A percentile compares a stretch with the other conserved stretches of the same genome.
Conservation (phyloP, 2,113 vertebrate genomes). For the Oxyruncus cristatus region DNA sequence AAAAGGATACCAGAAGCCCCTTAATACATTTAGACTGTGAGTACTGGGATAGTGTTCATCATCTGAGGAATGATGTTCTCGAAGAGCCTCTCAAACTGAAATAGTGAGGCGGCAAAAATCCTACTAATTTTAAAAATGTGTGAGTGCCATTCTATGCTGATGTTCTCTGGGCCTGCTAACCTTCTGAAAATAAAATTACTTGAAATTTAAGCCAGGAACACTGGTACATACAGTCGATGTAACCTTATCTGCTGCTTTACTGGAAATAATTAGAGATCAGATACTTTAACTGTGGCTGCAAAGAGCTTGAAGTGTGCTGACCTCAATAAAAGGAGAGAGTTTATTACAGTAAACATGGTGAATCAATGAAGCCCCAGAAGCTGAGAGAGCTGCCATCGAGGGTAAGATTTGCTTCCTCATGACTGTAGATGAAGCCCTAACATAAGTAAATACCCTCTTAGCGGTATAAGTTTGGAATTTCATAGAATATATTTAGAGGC, state of each 20-base stretch:
- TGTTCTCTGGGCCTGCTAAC: not conserved
- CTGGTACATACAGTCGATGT: not conserved
- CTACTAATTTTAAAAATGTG: not conserved
- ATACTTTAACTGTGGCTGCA: not conserved
- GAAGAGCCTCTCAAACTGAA: not conserved
- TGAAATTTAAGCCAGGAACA: slow-evolving; percentile 38
- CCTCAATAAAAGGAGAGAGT: not conserved
- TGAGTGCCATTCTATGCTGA: not conserved
- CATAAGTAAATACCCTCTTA: slow-evolving; percentile 43
- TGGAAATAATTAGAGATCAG: slow-evolving; percentile 25
- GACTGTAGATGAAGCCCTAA: slow-evolving; percentile 78
- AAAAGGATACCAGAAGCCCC: not conserved
- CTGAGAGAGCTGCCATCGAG: not conserved
- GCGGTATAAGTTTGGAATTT: not conserved
- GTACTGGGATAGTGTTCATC: not conserved
- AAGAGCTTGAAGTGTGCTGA: not conserved
- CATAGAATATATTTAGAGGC: not conserved
- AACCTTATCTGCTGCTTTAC: slow-evolving; percentile 13
- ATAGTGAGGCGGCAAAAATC: not conserved
- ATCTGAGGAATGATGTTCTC: not conserved
- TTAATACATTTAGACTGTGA: not conserved
- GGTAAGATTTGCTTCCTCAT: not conserved
- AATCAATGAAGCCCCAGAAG: not conserved
- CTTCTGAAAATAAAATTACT: slow-evolving; percentile 5
- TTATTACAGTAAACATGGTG: not conserved